Conservation (phyloP, 2,797 vertebrate species). For the Sebastiscus tertius region DNA sequence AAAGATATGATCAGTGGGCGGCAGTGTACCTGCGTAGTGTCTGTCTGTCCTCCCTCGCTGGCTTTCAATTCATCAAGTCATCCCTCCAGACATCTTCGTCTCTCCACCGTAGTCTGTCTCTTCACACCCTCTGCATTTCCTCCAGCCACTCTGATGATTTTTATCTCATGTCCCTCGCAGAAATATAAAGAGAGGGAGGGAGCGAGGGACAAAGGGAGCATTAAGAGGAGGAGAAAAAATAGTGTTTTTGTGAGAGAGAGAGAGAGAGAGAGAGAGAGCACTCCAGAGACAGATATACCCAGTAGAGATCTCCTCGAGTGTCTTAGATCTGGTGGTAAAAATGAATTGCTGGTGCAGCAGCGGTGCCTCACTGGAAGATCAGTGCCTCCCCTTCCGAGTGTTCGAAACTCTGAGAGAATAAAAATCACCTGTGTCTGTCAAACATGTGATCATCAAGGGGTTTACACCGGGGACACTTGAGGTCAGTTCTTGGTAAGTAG, state of each 20-base stretch:
- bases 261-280: background rate
- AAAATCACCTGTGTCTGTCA: constrained; percentile 28
- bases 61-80: constrained; percentile 39
- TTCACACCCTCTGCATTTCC: constrained; percentile 39
- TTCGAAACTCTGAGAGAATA: constrained; percentile 16
- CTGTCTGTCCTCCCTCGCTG: constrained; percentile 16
- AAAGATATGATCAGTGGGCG: constrained; percentile 23
- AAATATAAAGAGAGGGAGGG: constrained; percentile 18
- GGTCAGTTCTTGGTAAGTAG: background rate
- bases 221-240: background rate
- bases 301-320: constrained; percentile 31
- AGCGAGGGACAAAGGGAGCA: background rate
- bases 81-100: constrained; percentile 50
- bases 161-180: constrained; percentile 47
- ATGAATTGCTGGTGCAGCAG: constrained; percentile 29
- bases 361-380: constrained; percentile 30
- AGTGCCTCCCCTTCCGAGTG: background rate
- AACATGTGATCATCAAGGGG: background rate
- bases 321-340: constrained; percentile 47
- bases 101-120: constrained; percentile 27
- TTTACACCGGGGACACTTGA: background rate
- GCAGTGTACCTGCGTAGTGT: constrained; percentile 27
- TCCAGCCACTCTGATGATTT: constrained; percentile 40
- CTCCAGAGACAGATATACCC: constrained; percentile 32
- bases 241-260: constrained; percentile 10